Evolutionary conservation across 2,888 invertebrate genomes (phyloP).

Genomic region (Minunthozetes semirufus): DNA sequence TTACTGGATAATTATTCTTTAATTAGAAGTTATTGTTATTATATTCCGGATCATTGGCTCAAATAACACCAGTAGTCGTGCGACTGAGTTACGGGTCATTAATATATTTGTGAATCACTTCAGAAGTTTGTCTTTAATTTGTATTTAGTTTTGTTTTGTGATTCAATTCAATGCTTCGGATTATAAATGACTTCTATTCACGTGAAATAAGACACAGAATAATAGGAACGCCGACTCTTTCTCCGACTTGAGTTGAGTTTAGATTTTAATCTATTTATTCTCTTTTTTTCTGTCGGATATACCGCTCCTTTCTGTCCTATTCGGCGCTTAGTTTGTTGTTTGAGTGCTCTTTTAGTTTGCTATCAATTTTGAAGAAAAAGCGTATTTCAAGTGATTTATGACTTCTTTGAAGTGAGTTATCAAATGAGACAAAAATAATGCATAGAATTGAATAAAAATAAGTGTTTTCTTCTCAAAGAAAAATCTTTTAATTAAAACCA

Average conservation of each 20-base stretch:
- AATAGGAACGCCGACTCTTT: no score
- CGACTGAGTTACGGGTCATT: not conserved
- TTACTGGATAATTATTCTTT: no score
- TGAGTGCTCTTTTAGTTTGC: conserved; percentile 3
- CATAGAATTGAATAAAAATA: not conserved
- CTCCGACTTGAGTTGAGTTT: not conserved
- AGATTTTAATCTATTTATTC: not conserved
- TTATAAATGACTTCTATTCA: not conserved
- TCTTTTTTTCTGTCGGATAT: not conserved
- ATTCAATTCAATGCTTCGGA: no score
- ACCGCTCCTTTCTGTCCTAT: not conserved
- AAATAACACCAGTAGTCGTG: not conserved
- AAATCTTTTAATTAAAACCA: no score
- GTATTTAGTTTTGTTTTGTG: not conserved
- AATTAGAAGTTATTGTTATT: not conserved
- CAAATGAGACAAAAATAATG: not conserved
- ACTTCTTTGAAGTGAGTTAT: not conserved
- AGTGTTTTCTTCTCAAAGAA: not conserved
- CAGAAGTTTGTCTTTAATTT: not conserved
- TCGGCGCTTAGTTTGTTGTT: not conserved
- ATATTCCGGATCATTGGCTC: not conserved
- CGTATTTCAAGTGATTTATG: conserved; percentile 9
- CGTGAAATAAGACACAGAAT: not conserved
- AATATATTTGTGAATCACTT: not conserved
- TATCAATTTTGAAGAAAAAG: not conserved